Evolutionary conservation across 2,797 vertebrate genomes (phyloP), one percentile per base, ranked within the genome.

Genomic region (Micromesistius poutassou): DNA sequence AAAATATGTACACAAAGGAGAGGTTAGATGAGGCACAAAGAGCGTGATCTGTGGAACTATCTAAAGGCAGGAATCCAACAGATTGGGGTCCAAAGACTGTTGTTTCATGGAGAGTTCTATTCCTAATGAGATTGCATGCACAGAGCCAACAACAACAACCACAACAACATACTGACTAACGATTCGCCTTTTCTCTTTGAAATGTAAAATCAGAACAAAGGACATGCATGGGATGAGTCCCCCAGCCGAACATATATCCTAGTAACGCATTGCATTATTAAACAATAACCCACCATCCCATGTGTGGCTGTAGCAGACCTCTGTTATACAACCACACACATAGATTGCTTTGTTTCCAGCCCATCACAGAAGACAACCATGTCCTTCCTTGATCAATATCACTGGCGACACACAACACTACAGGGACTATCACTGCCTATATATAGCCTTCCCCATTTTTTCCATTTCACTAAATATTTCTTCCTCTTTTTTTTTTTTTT

Each of bases 201-300:
- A 89, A 92, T 91, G 89, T 88, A 85, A 87, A 88, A 91, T 89
- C 88, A 77, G 89, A 90, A 91, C 88, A 91, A 90, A 88, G 81
- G 78, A 81, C 79, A 83, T 74, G 78, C 30, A 84, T 88, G 84
- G 88, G 87, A 87, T 88, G 86, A 89, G 89, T 90, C 73, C 76
- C 81, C 74, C 76, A 72, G 86, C 82, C 74, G 77, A 82, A 80
- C 68, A 1, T 81, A 79, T 81, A 74, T 80, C 83, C 83, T 81
- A 79, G 76, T 84, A 87, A 83, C 76, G 83, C 84, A 83, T 70
- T 77, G 76, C 77, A 79, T 89, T 82, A 42, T 42, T 42, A 42
- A 42, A 42, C 40, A 42, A 42, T 42, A 42, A 16, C 14, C 10
- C 40, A 16, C 40, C 40, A 42, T 42, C 40, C 40, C 40, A 42